Base-by-base conservation (phyloP, 2,113 vertebrate genomes). In the Sebastes fasciatus region DNA sequence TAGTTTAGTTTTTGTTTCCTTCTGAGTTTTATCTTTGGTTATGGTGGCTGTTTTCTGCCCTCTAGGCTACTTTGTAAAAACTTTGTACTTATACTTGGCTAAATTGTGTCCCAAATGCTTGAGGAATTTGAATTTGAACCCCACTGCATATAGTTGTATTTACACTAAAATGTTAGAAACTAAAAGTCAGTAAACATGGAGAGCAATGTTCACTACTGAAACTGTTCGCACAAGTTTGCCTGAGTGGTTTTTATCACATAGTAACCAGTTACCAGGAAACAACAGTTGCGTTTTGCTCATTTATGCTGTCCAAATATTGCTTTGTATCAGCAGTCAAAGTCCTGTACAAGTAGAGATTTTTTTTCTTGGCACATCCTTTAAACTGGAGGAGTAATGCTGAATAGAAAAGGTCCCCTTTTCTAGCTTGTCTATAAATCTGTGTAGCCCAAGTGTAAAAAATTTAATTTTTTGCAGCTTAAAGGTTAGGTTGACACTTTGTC, bases 211-310 rank as follows among this genome's bases (percentile, higher is more conserved):
- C 21, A 58, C 57, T 69, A 58, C 57, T 69, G 42, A 14, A 46
- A 14, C n/a, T 65, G n/a, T 14, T 52, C 26, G 42, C 4, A 57
- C 19, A 26, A 63, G 16, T 21, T 57, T 34, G 3, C 1, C 40
- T 9, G 57, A 26, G 23, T 48, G 21, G 62, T 45, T 45, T 5
- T 17, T 1, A 23, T 57, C 10, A 79, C 64, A 72, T 9, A 69
- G 2, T 48, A 48, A 79, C 43, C 43, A 75, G 51, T 84, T 61
- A 70, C 45, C 78, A 84, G 67, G 63, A 87, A 74, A 86, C 68
- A 57, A 55, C 57, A 11, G 26, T 16, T 72, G 34, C 23, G 63
- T 12, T 72, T 43, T 54, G 1, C 45, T 42, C 17, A 64, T 51
- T 4, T 54, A 46, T 54, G 40, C 43, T 12, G 8, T 68, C 23